Percentiles rank a stretch among this genome's conserved stretches.
Evolutionary conservation across 2,888 invertebrate species (phyloP).

Genomic region (Melieria omissa): DNA sequence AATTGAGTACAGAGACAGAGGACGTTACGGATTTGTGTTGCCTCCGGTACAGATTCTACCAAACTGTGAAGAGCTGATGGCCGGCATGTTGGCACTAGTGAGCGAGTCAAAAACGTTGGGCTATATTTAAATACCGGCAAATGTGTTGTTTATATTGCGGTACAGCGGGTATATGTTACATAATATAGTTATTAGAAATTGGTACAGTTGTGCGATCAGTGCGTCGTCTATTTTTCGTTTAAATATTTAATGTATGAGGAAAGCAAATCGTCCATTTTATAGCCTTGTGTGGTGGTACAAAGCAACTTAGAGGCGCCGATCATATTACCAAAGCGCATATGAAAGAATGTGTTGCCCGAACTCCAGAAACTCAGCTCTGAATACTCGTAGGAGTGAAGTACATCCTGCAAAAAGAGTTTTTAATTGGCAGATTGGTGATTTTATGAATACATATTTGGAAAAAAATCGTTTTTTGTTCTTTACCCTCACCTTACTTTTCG

Average conservation of each 20-base stretch:
- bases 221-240: conserved; percentile 44
- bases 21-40: conserved; percentile 75
- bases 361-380: conserved; percentile 94
- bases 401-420: conserved; percentile 71
- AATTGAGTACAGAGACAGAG: conserved; percentile 75
- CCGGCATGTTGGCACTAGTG: conserved; percentile 69
- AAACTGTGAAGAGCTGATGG: conserved; percentile 71
- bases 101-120: conserved; percentile 67
- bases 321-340: conserved; percentile 94
- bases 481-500: conserved; percentile 79
- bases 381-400: conserved; percentile 86
- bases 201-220: background rate
- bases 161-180: background rate
- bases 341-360: conserved; percentile 94
- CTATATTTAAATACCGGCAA: conserved; percentile 61
- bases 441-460: background rate
- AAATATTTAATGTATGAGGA: conserved; percentile 84
- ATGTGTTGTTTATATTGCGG: background rate
- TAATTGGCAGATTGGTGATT: background rate
- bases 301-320: conserved; percentile 88
- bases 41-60: conserved; percentile 74
- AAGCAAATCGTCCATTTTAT: conserved; percentile 96
- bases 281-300: conserved; percentile 92
- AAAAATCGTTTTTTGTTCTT: background rate
- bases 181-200: background rate